Conservation (phyloP, 35 echinoderm and acorn worm species). For the Heliocidaris erythrogramma region DNA sequence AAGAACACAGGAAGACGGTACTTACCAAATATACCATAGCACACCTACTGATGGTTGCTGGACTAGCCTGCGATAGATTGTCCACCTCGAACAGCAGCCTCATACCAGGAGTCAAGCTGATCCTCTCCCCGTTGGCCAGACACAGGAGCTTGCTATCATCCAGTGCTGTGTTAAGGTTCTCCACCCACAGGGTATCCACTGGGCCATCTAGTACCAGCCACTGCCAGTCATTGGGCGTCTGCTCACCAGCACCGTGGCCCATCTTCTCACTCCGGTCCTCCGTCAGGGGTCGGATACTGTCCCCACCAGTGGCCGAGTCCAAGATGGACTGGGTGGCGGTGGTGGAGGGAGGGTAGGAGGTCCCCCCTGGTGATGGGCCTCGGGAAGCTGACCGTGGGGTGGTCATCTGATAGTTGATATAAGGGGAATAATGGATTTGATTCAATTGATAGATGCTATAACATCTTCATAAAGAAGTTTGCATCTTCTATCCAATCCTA, state of each 20-base stretch:
- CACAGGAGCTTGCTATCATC: constrained; percentile 96
- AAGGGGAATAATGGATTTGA: background rate
- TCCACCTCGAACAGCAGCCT: constrained; percentile 97
- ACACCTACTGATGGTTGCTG: constrained; percentile 98
- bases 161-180: constrained; percentile 92
- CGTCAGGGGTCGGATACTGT: background rate
- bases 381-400: constrained; percentile 45
- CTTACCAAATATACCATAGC: constrained; percentile 98
- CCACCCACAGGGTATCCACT: constrained; percentile 97
- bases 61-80: constrained; percentile 95
- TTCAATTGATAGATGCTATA: no score
- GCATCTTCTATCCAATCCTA: no score
- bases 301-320: background rate
- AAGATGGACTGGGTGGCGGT: constrained; percentile 41
- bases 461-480: no score
- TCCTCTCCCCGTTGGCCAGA: constrained; percentile 93
- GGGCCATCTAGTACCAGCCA: constrained; percentile 96
- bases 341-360: background rate
- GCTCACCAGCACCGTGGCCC: constrained; percentile 57
- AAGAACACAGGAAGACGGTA: background rate
- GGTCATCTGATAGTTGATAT: background rate
- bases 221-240: constrained; percentile 85
- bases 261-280: constrained; percentile 30
- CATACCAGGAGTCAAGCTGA: constrained; percentile 84
- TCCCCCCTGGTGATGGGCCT: constrained; percentile 36